A percentile compares a stretch with the other conserved stretches of the same genome.
These are phyloP conservation scores for Hydroisotoma schaefferi DNA, from an alignment of 2,888 invertebrate species.

Conservation along the genomic window DNA sequence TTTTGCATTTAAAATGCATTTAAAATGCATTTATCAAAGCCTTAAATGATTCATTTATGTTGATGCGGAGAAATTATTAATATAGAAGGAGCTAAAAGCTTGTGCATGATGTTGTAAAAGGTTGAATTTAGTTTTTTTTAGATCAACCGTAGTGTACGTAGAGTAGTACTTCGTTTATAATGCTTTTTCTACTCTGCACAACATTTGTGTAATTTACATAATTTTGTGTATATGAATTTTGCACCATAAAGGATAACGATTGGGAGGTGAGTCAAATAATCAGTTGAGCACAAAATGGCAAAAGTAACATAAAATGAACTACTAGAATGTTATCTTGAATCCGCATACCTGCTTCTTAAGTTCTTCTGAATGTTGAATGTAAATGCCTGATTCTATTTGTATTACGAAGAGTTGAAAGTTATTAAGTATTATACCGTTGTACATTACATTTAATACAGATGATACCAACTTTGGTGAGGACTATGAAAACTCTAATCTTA, in stretches of 20 bases:
- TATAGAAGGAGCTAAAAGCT: too few relatives aligned
- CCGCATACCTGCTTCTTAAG: background rate
- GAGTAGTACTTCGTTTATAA: background rate
- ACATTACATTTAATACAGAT: constrained; percentile 62
- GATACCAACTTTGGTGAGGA: constrained; percentile 96
- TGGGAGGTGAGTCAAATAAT: constrained; percentile 43
- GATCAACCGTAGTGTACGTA: too few relatives aligned
- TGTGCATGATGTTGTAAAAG: too few relatives aligned
- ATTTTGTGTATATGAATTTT: constrained; percentile 27
- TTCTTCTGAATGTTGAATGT: background rate
- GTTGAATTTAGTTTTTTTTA: too few relatives aligned
- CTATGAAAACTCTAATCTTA: constrained; percentile 95
- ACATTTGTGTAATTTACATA: constrained; percentile 20
- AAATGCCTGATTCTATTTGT: background rate
- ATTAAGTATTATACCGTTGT: background rate
- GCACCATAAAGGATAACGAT: constrained; percentile 42
- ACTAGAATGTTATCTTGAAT: background rate
- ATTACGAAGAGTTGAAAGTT: background rate
- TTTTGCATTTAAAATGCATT: too few relatives aligned
- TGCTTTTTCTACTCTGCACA: background rate
- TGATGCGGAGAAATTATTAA: too few relatives aligned
- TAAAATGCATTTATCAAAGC: too few relatives aligned
- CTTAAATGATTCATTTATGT: too few relatives aligned
- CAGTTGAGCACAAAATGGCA: too few relatives aligned
- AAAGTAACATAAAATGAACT: background rate